Evolutionary conservation across 2,888 invertebrate species (phyloP), one percentile per base, ranked within the genome.

Genomic region (Drosophila parthenogenetica): DNA sequence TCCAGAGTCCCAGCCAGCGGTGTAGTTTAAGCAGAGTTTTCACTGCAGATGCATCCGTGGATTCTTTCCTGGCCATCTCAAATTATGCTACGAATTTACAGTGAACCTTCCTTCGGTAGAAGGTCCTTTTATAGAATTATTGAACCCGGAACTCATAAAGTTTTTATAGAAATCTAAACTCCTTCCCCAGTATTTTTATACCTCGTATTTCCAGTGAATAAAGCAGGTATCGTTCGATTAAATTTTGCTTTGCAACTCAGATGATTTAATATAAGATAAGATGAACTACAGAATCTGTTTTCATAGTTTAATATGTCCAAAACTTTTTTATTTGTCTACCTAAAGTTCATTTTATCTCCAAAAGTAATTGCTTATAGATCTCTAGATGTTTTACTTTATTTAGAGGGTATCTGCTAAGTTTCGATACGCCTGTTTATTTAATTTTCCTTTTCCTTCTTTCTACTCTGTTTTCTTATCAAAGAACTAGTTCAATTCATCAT

Each of bases 71-170:
- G 7, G 32, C 45, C 71, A 71, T 67, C 22, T 59, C 25, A 7
- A 61, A 7, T 16, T 14, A 5, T 35, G 22, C 48, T 59, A 11
- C 1, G 8, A 14, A 4, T 40, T 25, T n/a, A 39, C 37, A 43
- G 57, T 75, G 13, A 17, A n/a, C 1, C 13, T 37, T 10, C 22
- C 7, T 1, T 4, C 13, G 14, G 14, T 35, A 14, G n/a, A 40
- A 16, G 17, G 22, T 51, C 48, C 70, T 76, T 82, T 75, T 82
- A 87, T 87, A 87, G 74, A 60, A 51, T 60, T 55, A 25, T 10
- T 13, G n/a, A 3, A 10, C 1, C 17, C 19, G 13, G 5, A 25
- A 14, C 29, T 45, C 59, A 46, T 17, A 39, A 45, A 68, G 37
- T 8, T 69, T 60, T 25, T 46, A 39, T 61, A 49, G 25, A 37